Evolutionary conservation across 2,113 vertebrate genomes (phyloP), one percentile per base, ranked within the genome.

Genomic region (Caranx ignobilis): DNA sequence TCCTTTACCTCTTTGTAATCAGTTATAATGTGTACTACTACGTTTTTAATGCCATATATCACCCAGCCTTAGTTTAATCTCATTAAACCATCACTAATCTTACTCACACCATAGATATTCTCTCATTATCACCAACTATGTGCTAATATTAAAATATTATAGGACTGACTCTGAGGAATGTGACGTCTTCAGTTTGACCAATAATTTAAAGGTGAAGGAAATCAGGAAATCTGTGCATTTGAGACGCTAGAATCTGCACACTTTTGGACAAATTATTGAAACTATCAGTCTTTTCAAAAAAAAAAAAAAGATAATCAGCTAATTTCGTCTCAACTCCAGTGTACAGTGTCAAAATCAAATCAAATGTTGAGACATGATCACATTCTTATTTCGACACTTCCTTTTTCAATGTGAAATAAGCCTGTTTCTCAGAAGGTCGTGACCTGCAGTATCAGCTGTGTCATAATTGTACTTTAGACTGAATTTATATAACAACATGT

Each of bases 381-480:
- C n/a, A 8, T 4, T 26, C 3, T 76, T 77, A 11, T 56, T 26
- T 26, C 26, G 35, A 10, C 39, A 74, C 59, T 16, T 26, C n/a
- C 48, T 32, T 35, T 39, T 26, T 32, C 2, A 56, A 48, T 50
- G 3, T 15, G 10, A 60, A 63, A 34, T 50, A 10, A 8, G 21
- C 63, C 57, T 12, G 37, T 66, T 35, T 39, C 45, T 35, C 19
- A 59, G 34, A 57, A 6, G 6, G 35, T 11, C 39, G 13, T 34
- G 21, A 15, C 45, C n/a, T 31, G 11, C 39, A 41, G 39, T 10
- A 10, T 41, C 39, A 41, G 39, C 39, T 41, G 39, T 41, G 39
- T 41, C 39, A 9, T 41, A 15, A 47, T 47, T 47, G 45, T 47
- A 16, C 45, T 82, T 83, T 67, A 35, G 26, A 57, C 45, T 39